phyloP scores from a whole-genome alignment of 2,113 vertebrate species.

The Mixornis gularis region DNA sequence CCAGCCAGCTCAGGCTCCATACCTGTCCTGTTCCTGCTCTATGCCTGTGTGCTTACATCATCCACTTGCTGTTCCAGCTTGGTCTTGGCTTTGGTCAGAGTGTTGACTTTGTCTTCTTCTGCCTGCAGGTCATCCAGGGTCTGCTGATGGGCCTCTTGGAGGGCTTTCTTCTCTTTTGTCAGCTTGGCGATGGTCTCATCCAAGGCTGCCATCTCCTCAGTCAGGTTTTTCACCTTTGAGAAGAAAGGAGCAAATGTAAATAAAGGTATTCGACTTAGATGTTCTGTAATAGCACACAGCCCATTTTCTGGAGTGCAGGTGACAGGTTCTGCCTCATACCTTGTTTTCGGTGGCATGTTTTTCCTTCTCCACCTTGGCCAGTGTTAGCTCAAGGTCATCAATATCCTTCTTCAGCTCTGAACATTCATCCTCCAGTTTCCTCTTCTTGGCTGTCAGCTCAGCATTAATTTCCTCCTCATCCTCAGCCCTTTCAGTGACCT shows the following conservation, averaged over 20 bases:
- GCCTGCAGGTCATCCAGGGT: constrained; percentile 1
- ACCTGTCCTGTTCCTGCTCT: no score
- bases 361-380: constrained; percentile 84
- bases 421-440: constrained; percentile 79
- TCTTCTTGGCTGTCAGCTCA: constrained; percentile 78
- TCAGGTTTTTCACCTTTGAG: constrained; percentile 78
- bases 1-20: no score
- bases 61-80: background rate
- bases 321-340: constrained; percentile 3
- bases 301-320: no score
- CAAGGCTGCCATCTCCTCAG: constrained; percentile 82
- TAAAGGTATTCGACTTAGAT: no score
- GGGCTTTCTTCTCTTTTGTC: constrained; percentile 72
- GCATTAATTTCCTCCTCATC: constrained; percentile 83
- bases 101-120: constrained; percentile 11
- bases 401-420: constrained; percentile 81
- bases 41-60: no score
- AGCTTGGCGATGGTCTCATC: constrained; percentile 82
- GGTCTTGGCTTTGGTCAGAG: background rate
- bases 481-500: constrained; percentile 78
- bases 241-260: background rate
- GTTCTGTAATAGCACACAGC: constrained; percentile 34
- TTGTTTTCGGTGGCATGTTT: constrained; percentile 84
- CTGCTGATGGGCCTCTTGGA: constrained; percentile 69
- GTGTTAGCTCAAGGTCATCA: constrained; percentile 74